Conservation (phyloP, 2,797 vertebrate genomes). For the Myoxocephalus aenaeus region DNA sequence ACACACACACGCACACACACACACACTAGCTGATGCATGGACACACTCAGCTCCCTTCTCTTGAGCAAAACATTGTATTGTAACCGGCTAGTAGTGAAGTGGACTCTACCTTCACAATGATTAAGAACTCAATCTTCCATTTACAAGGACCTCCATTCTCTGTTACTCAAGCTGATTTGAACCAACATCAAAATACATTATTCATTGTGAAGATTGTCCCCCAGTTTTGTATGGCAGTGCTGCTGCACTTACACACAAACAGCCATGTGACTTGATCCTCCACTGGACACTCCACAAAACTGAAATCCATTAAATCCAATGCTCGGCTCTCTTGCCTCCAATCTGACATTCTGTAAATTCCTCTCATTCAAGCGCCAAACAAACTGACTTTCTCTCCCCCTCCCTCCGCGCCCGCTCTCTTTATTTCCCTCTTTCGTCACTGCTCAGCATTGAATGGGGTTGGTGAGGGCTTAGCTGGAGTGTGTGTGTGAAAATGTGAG, state of each 20-base stretch:
- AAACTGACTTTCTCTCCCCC: slow-evolving; percentile 17
- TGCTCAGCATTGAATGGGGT: slow-evolving; percentile 32
- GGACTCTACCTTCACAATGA: slow-evolving; percentile 6
- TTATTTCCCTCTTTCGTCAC: slow-evolving; percentile 33
- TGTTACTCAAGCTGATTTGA: neutral
- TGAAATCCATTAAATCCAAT: slow-evolving; percentile 50
- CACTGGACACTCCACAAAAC: slow-evolving; percentile 5
- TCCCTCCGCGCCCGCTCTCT: slow-evolving; percentile 11
- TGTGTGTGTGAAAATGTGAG: slow-evolving; percentile 12
- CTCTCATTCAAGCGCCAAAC: slow-evolving; percentile 46
- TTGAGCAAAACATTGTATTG: slow-evolving; percentile 25
- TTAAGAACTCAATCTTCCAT: slow-evolving; percentile 3
- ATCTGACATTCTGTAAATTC: slow-evolving; percentile 56
- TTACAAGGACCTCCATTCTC: neutral
- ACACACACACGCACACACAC: slow-evolving; percentile 13
- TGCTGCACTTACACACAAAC: neutral
- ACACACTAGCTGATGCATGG: neutral
- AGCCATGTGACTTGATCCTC: slow-evolving; percentile 13
- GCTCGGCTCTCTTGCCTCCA: slow-evolving; percentile 28
- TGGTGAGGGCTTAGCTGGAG: slow-evolving; percentile 24
- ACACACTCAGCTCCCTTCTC: slow-evolving; percentile 7
- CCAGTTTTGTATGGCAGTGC: neutral
- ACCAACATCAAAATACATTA: neutral
- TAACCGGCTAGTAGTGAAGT: slow-evolving; percentile 11
- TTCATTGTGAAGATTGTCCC: neutral